phyloP scores from a whole-genome alignment of 2,113 vertebrate genomes.

The Percina caprodes region DNA sequence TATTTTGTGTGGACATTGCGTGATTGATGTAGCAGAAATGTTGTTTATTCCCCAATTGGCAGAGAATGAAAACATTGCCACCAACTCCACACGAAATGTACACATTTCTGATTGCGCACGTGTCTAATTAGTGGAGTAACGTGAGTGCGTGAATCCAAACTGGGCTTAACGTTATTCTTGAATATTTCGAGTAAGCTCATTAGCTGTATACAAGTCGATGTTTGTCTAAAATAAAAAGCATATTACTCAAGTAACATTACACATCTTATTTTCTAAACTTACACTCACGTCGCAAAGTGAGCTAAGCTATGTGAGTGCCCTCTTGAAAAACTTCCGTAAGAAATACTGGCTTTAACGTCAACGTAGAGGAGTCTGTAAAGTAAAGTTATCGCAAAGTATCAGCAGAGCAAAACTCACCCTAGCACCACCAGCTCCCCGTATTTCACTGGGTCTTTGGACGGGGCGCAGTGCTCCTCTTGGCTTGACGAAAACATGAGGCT shows the following conservation, averaged over 20 bases:
- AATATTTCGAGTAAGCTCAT: background rate
- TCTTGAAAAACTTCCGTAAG: constrained; percentile 56
- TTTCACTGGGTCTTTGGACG: constrained; percentile 93
- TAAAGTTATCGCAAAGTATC: background rate
- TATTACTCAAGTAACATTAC: background rate
- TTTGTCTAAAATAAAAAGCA: background rate
- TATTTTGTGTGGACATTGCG: background rate
- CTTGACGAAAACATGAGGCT: constrained; percentile 93
- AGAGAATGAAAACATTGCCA: background rate
- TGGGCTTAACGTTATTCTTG: background rate
- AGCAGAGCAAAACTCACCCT: constrained; percentile 86
- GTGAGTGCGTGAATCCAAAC: constrained; percentile 65
- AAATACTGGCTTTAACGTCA: constrained; percentile 1
- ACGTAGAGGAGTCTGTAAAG: too few relatives aligned
- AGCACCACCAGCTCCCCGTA: constrained; percentile 96
- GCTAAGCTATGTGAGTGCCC: background rate
- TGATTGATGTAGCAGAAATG: background rate
- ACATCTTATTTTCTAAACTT: background rate
- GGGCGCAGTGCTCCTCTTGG: constrained; percentile 93
- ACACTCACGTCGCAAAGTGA: constrained; percentile 30
- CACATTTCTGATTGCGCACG: constrained; percentile 63
- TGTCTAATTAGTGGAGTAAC: constrained; percentile 75
- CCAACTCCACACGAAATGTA: constrained; percentile 35
- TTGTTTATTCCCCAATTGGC: background rate
- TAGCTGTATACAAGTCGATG: background rate